Percentiles rank a stretch among this genome's conserved stretches.
These are phyloP conservation scores for Nibea coibor DNA, from an alignment of 2,113 vertebrate species.

Conservation along the genomic window DNA sequence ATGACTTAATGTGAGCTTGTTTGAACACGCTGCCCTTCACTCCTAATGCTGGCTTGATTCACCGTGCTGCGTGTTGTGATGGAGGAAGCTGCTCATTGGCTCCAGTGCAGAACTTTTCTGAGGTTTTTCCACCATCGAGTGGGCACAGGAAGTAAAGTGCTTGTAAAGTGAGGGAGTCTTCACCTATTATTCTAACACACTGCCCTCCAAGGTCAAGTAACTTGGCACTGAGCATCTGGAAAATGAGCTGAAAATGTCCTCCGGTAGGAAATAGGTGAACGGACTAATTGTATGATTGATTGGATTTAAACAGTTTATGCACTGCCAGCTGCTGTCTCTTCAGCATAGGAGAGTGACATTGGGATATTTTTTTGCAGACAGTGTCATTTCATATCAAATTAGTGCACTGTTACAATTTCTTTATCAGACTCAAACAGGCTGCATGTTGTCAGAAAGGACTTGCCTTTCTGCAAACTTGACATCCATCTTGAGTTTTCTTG, in stretches of 20 bases:
- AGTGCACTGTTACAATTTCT: neutral
- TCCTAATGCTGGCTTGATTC: constrained; percentile 2
- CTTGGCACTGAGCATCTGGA: neutral
- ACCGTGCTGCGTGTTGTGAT: neutral
- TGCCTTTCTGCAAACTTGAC: neutral
- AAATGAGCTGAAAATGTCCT: constrained; percentile 1
- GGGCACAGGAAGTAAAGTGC: constrained; percentile 44
- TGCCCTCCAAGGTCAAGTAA: constrained; percentile 61
- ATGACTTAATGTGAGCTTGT: constrained; percentile 12
- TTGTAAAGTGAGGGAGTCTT: constrained; percentile 6
- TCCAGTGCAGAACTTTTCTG: constrained; percentile 54
- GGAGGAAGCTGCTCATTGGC: neutral
- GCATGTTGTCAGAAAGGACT: neutral
- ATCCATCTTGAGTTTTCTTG: neutral
- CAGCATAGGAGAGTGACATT: neutral
- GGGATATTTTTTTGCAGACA: neutral
- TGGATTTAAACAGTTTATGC: constrained; percentile 1
- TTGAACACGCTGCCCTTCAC: constrained; percentile 29
- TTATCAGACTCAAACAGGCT: neutral
- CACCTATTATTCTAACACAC: constrained; percentile 3
- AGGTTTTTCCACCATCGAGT: neutral
- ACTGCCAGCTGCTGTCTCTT: neutral
- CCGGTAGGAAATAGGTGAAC: neutral
- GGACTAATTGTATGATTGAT: constrained; percentile 6
- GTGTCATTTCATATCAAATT: neutral